Conservation (phyloP, 1,140 invertebrate species). For the Drosophila pachea region DNA sequence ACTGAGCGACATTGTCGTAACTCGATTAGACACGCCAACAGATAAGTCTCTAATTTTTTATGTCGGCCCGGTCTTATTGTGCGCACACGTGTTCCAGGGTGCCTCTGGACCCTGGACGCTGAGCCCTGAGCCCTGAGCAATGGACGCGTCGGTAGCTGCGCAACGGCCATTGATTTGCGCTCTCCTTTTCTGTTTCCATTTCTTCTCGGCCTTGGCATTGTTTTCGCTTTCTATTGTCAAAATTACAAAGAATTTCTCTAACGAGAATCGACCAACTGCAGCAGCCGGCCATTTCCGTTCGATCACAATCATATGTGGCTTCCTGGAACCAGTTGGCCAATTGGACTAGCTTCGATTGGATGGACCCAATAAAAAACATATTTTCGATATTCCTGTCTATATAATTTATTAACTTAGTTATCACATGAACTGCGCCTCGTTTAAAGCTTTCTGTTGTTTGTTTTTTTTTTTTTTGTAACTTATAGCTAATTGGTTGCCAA, state of each 20-base stretch:
- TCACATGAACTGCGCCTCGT: slow-evolving; percentile 65
- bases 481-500: slow-evolving; percentile 45
- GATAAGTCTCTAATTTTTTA: slow-evolving; percentile 73
- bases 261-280: slow-evolving; percentile 16
- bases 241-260: slow-evolving; percentile 42
- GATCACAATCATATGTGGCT: not conserved
- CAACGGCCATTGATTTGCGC: slow-evolving; percentile 33
- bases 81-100: slow-evolving; percentile 73
- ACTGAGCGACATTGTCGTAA: slow-evolving; percentile 72
- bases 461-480: slow-evolving; percentile 26
- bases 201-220: slow-evolving; percentile 64
- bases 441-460: slow-evolving; percentile 58
- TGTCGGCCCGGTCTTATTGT: slow-evolving; percentile 68
- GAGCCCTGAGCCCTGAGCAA: slow-evolving; percentile 4
- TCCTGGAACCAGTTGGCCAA: slow-evolving; percentile 22
- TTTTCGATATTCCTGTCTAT: slow-evolving; percentile 46
- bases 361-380: slow-evolving; percentile 32
- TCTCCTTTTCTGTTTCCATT: slow-evolving; percentile 3
- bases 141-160: slow-evolving; percentile 42
- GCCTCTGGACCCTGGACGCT: not conserved
- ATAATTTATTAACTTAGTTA: slow-evolving; percentile 64
- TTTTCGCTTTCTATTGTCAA: slow-evolving; percentile 71
- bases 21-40: slow-evolving; percentile 69
- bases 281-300: slow-evolving; percentile 46
- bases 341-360: slow-evolving; percentile 16